Evolutionary conservation across 2,797 vertebrate genomes (phyloP).

Genomic region (Muraenolepis orangiensis): DNA sequence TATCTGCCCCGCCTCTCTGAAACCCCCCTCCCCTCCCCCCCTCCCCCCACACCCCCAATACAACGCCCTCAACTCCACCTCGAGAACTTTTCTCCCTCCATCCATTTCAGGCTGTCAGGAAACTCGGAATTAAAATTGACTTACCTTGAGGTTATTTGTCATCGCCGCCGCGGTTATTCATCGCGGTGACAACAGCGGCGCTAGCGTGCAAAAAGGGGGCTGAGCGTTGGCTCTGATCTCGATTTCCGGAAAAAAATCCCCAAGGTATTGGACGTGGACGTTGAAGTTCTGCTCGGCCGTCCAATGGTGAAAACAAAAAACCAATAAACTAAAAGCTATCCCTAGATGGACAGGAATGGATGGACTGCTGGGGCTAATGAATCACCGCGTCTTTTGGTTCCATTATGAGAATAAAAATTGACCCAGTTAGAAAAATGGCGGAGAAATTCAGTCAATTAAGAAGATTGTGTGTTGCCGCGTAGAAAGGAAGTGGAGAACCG

Average conservation of each 20-base stretch:
- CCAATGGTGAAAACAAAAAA: too few species aligned
- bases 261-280: neutral
- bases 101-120: slow-evolving; percentile 50
- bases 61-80: slow-evolving; percentile 21
- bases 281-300: neutral
- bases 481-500: neutral
- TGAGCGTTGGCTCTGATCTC: neutral
- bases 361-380: neutral
- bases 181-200: slow-evolving; percentile 16
- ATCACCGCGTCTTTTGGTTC: neutral
- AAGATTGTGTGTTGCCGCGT: neutral
- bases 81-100: slow-evolving; percentile 27
- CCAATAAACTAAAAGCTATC: too few species aligned
- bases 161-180: slow-evolving; percentile 46
- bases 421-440: neutral
- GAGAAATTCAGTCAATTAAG: neutral
- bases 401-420: neutral
- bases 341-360: neutral
- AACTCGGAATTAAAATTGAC: slow-evolving; percentile 62
- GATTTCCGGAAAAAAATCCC: too few species aligned
- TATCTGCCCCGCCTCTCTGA: neutral
- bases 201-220: too few species aligned
- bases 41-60: neutral
- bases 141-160: slow-evolving; percentile 38
- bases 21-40: neutral